These are phyloP conservation scores for Anagyrus pseudococci DNA, from an alignment of 2,888 invertebrate species.

Conservation along the genomic window DNA sequence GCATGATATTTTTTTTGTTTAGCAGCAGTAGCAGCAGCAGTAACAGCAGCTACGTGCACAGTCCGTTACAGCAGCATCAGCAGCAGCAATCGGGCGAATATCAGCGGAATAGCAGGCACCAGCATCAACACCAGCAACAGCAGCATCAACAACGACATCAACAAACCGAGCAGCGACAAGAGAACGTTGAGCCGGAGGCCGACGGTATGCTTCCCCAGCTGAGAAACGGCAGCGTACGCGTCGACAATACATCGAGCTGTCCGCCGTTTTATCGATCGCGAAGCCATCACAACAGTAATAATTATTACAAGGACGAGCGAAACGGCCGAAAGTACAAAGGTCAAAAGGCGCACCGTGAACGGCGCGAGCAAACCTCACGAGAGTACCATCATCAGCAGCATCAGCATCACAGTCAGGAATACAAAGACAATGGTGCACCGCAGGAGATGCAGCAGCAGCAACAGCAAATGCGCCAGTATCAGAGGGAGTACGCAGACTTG, in stretches of 20 bases:
- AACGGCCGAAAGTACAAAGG: slow-evolving; percentile 53
- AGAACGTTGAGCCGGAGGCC: slow-evolving; percentile 39
- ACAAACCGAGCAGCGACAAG: no score
- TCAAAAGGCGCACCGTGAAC: slow-evolving; percentile 52
- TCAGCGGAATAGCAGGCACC: slow-evolving; percentile 46
- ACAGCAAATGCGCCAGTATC: slow-evolving; percentile 36
- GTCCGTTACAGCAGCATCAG: slow-evolving; percentile 25
- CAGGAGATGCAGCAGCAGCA: slow-evolving; percentile 45
- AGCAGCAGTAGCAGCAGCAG: not conserved
- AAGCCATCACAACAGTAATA: slow-evolving; percentile 48
- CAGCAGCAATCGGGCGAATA: slow-evolving; percentile 46
- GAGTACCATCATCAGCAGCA: slow-evolving; percentile 42
- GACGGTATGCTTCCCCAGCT: slow-evolving; percentile 52
- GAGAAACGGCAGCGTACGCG: slow-evolving; percentile 46
- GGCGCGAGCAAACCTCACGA: slow-evolving; percentile 46
- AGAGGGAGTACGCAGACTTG: slow-evolving; percentile 42
- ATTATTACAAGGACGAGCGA: slow-evolving; percentile 48
- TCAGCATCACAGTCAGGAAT: slow-evolving; percentile 41
- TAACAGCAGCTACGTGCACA: slow-evolving; percentile 45
- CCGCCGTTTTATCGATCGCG: slow-evolving; percentile 50
- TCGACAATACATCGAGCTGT: slow-evolving; percentile 46
- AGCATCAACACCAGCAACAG: slow-evolving; percentile 21
- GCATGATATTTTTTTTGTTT: not conserved
- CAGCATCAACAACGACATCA: no score
- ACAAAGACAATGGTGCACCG: slow-evolving; percentile 49